Evolutionary conservation across 1,140 invertebrate species (phyloP).

Genomic region (Drosophila biarmipes): DNA sequence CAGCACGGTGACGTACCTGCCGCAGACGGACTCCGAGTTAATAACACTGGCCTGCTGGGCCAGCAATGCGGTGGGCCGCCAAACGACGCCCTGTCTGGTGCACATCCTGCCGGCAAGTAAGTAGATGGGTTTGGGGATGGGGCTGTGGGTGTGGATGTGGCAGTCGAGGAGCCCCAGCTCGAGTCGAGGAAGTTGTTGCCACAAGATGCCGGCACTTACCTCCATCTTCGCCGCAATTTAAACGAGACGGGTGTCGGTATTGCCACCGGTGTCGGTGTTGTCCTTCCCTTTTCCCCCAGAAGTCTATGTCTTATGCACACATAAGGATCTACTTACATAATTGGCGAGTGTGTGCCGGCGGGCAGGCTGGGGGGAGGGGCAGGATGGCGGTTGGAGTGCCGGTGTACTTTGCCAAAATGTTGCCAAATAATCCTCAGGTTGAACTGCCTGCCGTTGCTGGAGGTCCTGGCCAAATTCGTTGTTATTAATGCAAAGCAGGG

Average conservation of each 20-base stretch:
- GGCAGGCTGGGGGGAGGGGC: background rate
- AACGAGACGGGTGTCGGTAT: conserved; percentile 46
- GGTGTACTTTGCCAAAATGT: conserved; percentile 45
- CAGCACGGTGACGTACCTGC: conserved; percentile 89
- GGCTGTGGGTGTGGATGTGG: conserved; percentile 74
- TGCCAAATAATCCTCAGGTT: conserved; percentile 61
- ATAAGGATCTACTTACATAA: conserved; percentile 80
- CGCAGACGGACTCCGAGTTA: conserved; percentile 88
- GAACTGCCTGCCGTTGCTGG: conserved; percentile 18
- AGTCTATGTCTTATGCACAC: conserved; percentile 70
- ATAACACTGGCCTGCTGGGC: conserved; percentile 95
- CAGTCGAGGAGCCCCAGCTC: conserved; percentile 13
- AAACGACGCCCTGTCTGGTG: conserved; percentile 92
- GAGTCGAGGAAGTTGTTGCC: conserved; percentile 51
- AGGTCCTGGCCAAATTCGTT: conserved; percentile 28
- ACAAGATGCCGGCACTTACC: conserved; percentile 57
- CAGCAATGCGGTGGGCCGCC: conserved; percentile 91
- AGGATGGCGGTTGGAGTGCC: conserved; percentile 1
- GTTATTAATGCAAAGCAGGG: conserved; percentile 67
- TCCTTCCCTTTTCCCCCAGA: conserved; percentile 17
- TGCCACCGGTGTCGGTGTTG: conserved; percentile 12
- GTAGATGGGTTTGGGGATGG: conserved; percentile 44
- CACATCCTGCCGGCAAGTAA: conserved; percentile 92
- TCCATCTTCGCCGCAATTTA: conserved; percentile 69
- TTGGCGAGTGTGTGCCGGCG: conserved; percentile 46